A percentile compares a stretch with the other conserved stretches of the same genome.
These are phyloP conservation scores for Chitala chitala DNA, from an alignment of 2,113 vertebrate species.

Conservation along the genomic window DNA sequence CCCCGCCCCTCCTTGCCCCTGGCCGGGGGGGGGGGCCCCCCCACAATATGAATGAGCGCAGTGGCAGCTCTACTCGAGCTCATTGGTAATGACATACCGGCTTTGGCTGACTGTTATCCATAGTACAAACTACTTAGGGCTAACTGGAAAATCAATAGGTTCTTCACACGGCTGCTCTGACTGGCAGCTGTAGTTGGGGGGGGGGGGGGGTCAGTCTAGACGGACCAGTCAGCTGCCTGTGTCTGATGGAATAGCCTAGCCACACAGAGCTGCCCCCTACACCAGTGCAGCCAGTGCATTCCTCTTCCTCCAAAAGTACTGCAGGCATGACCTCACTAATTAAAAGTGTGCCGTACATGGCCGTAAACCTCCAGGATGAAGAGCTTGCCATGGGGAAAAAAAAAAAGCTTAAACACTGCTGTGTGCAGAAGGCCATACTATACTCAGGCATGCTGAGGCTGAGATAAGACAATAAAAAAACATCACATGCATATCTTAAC, in stretches of 20 bases:
- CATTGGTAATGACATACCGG: constrained; percentile 99
- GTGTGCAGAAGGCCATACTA: too few species aligned
- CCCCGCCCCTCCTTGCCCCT: too few species aligned
- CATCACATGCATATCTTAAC: too few species aligned
- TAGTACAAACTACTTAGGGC: constrained; percentile 95
- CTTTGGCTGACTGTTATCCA: constrained; percentile 89
- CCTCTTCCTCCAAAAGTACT: too few species aligned
- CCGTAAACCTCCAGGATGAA: too few species aligned
- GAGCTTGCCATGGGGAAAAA: too few species aligned
- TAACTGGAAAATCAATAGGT: constrained; percentile 99
- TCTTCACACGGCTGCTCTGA: constrained; percentile 83
- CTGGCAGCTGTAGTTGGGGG: constrained; percentile 95
- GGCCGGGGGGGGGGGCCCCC: constrained; percentile 46
- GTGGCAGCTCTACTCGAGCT: constrained; percentile 77
- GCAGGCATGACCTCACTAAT: too few species aligned
- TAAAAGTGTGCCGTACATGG: too few species aligned
- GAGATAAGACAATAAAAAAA: too few species aligned
- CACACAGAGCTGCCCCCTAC: constrained; percentile 78
- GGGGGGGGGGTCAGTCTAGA: constrained; percentile 29
- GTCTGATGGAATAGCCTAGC: constrained; percentile 77
- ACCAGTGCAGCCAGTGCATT: too few species aligned
- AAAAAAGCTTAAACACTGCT: too few species aligned
- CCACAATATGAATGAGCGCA: constrained; percentile 81
- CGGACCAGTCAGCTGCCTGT: constrained; percentile 78
- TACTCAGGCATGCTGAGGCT: too few species aligned